Conservation (phyloP, 2,797 vertebrate genomes). For the Dendrocincla tyrannina region DNA sequence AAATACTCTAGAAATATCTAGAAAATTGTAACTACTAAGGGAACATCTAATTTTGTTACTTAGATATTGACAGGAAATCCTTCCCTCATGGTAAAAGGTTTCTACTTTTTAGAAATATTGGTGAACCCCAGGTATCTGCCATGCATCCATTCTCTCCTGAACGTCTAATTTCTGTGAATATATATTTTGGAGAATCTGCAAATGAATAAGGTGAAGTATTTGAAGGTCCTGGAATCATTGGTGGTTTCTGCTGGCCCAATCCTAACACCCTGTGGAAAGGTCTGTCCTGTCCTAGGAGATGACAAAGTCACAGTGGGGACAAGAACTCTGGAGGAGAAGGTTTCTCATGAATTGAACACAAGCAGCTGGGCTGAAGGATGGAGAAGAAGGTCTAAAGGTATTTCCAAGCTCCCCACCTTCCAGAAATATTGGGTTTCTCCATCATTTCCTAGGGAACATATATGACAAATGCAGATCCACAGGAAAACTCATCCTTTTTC, state of each 20-base stretch:
- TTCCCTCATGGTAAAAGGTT: neutral
- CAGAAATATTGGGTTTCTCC: neutral
- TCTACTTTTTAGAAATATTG: neutral
- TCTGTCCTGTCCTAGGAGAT: neutral
- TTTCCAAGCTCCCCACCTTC: neutral
- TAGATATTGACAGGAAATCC: neutral
- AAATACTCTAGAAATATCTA: neutral
- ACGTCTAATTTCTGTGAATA: neutral
- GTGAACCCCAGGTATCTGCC: neutral
- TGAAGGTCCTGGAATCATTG: neutral
- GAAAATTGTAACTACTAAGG: neutral
- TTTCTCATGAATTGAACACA: neutral
- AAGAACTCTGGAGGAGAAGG: neutral
- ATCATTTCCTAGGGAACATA: neutral
- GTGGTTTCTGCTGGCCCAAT: neutral
- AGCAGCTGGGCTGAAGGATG: fast-evolving
- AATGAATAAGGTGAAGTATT: neutral
- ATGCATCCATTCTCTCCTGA: neutral
- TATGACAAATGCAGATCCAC: neutral
- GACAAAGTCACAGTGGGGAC: neutral
- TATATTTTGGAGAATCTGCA: neutral
- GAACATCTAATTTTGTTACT: neutral
- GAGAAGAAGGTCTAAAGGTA: neutral
- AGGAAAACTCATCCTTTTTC: neutral
- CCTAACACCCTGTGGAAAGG: neutral